phyloP scores from a whole-genome alignment of 2,113 vertebrate species.

The Aldabrachelys gigantea region DNA sequence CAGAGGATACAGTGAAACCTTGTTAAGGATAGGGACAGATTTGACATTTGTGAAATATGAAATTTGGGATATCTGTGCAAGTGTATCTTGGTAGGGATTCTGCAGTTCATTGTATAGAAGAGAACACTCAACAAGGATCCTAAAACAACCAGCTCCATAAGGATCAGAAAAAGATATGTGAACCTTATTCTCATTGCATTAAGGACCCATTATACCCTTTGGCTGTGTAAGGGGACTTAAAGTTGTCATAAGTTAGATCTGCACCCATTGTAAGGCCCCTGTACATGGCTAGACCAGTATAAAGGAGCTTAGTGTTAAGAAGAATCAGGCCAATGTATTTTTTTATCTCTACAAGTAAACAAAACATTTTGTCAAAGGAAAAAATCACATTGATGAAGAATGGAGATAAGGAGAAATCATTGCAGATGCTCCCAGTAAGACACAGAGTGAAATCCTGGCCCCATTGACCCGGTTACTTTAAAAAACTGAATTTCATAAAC shows the following conservation, averaged over 20 bases:
- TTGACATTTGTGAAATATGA: neutral
- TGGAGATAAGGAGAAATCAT: neutral
- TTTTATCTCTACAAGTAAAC: neutral
- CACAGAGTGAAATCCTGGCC: neutral
- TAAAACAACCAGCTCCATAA: neutral
- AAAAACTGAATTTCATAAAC: neutral
- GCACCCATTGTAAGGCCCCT: neutral
- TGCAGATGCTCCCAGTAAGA: neutral
- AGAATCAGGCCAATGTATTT: neutral
- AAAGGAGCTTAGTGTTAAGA: neutral
- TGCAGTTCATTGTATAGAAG: neutral
- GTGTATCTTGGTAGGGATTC: neutral
- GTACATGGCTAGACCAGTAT: neutral
- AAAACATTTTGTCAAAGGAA: neutral
- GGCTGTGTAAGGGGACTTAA: neutral
- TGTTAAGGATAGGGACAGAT: neutral
- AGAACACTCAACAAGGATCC: neutral
- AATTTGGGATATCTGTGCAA: neutral
- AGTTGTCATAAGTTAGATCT: neutral
- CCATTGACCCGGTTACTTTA: neutral
- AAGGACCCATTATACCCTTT: neutral
- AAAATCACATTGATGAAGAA: neutral
- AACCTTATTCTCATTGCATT: neutral
- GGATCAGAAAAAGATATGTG: neutral
- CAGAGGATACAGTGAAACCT: neutral